Evolutionary conservation across 2,113 vertebrate species (phyloP).

Genomic region (Lucifuga dentata): DNA sequence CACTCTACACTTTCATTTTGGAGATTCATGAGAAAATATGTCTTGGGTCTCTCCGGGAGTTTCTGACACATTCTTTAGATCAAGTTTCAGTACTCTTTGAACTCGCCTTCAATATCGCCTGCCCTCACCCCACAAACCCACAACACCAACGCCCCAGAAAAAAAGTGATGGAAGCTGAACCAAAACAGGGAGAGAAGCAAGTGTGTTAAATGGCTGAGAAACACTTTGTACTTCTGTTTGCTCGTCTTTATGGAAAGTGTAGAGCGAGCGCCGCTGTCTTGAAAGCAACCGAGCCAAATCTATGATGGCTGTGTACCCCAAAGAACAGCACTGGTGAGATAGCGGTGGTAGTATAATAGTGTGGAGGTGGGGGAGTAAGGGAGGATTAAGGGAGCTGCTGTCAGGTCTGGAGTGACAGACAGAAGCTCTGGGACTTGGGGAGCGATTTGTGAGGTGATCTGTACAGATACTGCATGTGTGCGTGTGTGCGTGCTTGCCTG

Average conservation of each 20-base stretch:
- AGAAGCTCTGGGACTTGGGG: constrained; percentile 34
- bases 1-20: not conserved
- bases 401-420: constrained; percentile 58
- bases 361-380: constrained; percentile 17
- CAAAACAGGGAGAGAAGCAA: not conserved
- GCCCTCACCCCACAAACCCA: constrained; percentile 1
- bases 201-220: not conserved
- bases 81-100: constrained; percentile 39
- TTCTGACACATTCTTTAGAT: constrained; percentile 35
- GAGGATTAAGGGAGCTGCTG: constrained; percentile 52
- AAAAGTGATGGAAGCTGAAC: not conserved
- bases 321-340: constrained; percentile 57
- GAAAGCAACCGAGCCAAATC: constrained; percentile 20
- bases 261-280: constrained; percentile 10
- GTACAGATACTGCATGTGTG: constrained; percentile 5
- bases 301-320: constrained; percentile 46
- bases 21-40: not conserved
- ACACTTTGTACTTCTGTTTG: not conserved
- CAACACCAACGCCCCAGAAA: not conserved
- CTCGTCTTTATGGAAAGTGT: constrained; percentile 7
- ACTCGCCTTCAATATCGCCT: not conserved
- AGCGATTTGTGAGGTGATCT: constrained; percentile 40
- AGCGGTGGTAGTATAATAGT: constrained; percentile 23
- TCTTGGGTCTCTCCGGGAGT: constrained; percentile 13
- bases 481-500: not conserved